Evolutionary conservation across 2,113 vertebrate species (phyloP), one percentile per base, ranked within the genome.

Genomic region (Ginglymostoma cirratum): DNA sequence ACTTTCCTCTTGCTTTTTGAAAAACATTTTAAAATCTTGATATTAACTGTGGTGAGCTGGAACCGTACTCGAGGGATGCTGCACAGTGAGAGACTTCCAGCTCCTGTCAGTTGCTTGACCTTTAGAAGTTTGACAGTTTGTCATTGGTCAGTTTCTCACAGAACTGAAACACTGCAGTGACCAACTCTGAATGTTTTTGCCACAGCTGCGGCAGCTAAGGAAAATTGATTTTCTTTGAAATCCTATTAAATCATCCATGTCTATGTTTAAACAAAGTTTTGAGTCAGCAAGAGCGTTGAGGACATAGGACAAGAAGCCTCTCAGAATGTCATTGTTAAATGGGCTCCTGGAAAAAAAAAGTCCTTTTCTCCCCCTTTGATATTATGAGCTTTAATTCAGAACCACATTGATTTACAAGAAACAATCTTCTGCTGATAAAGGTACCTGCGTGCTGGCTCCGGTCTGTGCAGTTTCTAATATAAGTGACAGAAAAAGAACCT

Each of bases 301-400:
- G 38, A 94, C 96, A 70, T 27, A 94, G 66, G 93, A 94, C 96
- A 70, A 30, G 52, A 52, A 89, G 66, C 42, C 27, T 96, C 90
- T 86, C 61, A 30, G 66, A 69, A 61, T 97, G 96, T 97, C 97
- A 97, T 97, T 97, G 97, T 97, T 97, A 97, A 97, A 97, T 97
- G 97, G 97, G 97, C 97, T 97, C 97, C 97, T 97, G 97, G 97
- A 96, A 97, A 97, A 96, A 97, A 97, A 97, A 97, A 93, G 97
- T 97, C 96, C 97, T 23, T 55, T 97, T 97, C 96, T 97, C 97
- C 96, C 96, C 96, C 96, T 90, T 85, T 96, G 96, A 96, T 96
- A 95, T 89, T 96, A 96, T 96, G 67, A 96, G 96, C 96, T 96
- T 96, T 96, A 96, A 97, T 98, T 97, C 97, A 97, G 97, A 96